These are phyloP conservation scores for Hemibagrus guttatus DNA, from an alignment of 2,797 vertebrate species.

Conservation along the genomic window DNA sequence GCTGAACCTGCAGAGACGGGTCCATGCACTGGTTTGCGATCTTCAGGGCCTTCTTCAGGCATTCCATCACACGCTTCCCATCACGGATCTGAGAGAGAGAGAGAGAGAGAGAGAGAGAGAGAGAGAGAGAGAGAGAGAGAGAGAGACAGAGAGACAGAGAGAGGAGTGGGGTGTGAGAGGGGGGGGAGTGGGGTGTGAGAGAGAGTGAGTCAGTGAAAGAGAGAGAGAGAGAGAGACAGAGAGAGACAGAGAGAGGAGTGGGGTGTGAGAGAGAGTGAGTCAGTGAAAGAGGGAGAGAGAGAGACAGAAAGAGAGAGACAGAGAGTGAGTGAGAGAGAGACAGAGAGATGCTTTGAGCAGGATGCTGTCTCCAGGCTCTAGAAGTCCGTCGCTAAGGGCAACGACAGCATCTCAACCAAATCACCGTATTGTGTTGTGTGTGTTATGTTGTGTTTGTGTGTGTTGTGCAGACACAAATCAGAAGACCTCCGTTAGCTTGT, in stretches of 20 bases:
- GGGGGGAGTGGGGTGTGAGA: too few species aligned
- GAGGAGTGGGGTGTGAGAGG: too few species aligned
- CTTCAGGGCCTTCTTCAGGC: conserved; percentile 97
- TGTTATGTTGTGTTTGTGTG: background rate
- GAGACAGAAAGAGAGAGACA: too few species aligned
- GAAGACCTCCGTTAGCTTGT: background rate
- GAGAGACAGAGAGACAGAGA: conserved; percentile 1
- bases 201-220: too few species aligned
- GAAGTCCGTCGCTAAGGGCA: conserved; percentile 48
- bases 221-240: too few species aligned
- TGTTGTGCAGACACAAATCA: background rate
- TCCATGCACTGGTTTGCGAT: conserved; percentile 99
- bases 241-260: too few species aligned
- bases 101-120: conserved; percentile 8
- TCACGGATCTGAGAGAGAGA: conserved; percentile 84
- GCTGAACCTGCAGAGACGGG: conserved; percentile 96
- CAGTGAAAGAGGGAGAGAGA: too few species aligned
- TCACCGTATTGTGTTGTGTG: background rate
- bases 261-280: too few species aligned
- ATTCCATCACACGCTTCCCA: conserved; percentile 97
- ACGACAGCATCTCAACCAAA: conserved; percentile 22
- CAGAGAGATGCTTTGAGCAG: conserved; percentile 8
- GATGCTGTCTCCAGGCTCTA: background rate
- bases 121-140: conserved; percentile 3
- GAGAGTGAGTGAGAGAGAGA: too few species aligned